Base-by-base conservation (phyloP, 2,888 invertebrate genomes). In the Trissolcus brochymenae region DNA sequence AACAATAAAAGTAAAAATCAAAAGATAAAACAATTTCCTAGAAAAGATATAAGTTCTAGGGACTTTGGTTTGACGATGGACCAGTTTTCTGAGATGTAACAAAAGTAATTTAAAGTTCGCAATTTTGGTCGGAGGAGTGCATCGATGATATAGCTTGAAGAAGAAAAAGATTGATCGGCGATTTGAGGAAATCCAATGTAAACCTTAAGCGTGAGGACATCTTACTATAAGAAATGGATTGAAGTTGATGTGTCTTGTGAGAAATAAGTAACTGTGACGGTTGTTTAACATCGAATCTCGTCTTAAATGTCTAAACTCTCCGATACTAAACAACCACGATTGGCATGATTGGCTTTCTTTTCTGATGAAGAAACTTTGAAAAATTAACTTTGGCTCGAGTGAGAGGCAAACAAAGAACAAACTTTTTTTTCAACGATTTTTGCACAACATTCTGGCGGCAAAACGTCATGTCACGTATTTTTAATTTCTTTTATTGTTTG, bases 211-310 rank as follows among this genome's bases (percentile, higher is more conserved):
- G 81, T 66, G 53, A 79, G 80, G 80, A 81, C 77, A 88, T 88
- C 88, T 88, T 88, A 88, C 88, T 88, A 88, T 88, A 88, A 88
- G 88, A 87, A 87, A 83, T 87, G 87, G 88, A 88, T 88, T 87
- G 86, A 84, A 87, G 82, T 82, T 35, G 35, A 81, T 83, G 75
- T 79, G 80, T 78, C 81, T 82, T 81, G 82, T 83, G 81, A 82
- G 81, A 80, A 80, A 68, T 64, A 68, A 79, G 70, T 67, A 76
- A 79, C 75, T 57, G 78, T 77, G 73, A 77, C 67, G 79, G 75
- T 81, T 74, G 81, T 78, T 83, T 82, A 81, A 77, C 80, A 80
- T 81, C 80, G 80, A 76, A 80, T 76, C 77, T 75, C 68, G 62
- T 68, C 59, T 50, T 16, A 16, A 14, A 16, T 2, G 16, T 46